Evolutionary conservation across 2,797 vertebrate species (phyloP).

Genomic region (Neostethus bicornis): DNA sequence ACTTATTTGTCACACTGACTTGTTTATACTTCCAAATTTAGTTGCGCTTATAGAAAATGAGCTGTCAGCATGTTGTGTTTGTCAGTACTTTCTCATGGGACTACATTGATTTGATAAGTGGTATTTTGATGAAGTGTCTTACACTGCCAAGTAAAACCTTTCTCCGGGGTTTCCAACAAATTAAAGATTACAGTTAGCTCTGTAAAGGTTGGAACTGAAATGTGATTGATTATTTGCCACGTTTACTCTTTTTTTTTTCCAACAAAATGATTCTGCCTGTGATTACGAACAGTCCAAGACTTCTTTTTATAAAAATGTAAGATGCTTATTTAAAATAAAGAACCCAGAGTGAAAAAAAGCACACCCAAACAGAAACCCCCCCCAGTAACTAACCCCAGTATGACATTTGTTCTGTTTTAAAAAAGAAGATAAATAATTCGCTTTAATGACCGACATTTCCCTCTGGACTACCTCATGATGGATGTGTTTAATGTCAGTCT

Average conservation of each 20-base stretch:
- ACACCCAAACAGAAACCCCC: neutral
- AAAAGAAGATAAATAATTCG: constrained; percentile 16
- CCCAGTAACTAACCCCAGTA: constrained; percentile 2
- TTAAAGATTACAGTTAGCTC: constrained; percentile 15
- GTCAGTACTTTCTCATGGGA: neutral
- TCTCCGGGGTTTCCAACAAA: constrained; percentile 12
- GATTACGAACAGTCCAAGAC: constrained; percentile 8
- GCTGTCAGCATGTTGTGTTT: neutral
- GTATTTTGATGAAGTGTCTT: constrained; percentile 27
- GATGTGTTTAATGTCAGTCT: constrained; percentile 10
- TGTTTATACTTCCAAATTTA: neutral
- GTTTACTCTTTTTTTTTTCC: constrained; percentile 7
- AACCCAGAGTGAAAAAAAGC: neutral
- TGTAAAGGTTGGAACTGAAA: constrained; percentile 8
- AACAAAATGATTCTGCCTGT: neutral
- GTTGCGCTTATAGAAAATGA: constrained; percentile 8
- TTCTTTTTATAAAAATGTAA: constrained; percentile 2
- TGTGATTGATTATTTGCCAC: constrained; percentile 20
- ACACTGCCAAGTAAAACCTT: neutral
- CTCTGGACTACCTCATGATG: constrained; percentile 7
- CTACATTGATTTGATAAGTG: constrained; percentile 20
- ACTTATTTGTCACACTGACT: neutral
- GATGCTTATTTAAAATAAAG: neutral
- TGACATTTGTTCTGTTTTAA: neutral
- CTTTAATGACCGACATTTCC: constrained; percentile 16